Evolutionary conservation across 2,888 invertebrate species (phyloP), one percentile per base, ranked within the genome.

Genomic region (Lysandra bellargus): DNA sequence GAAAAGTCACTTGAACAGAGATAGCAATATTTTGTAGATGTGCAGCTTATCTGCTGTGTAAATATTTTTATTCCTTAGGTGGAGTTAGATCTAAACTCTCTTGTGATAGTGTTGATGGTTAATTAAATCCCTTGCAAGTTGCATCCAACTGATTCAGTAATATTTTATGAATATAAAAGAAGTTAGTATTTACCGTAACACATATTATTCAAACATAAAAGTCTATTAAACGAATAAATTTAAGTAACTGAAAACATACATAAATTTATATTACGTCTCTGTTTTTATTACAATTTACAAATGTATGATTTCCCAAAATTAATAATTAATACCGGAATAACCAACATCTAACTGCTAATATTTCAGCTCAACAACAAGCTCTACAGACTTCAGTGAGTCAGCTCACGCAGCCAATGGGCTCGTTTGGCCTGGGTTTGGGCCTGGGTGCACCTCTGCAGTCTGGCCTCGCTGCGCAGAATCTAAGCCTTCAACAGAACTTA

Each of bases 291-390:
- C 7, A 44, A 44, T 7, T 44, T 9, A 9, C 7, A 44, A 44
- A 7, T 44, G 2, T 44, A 6, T 44, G 7, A 2, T 1, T 44
- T 44, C 7, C 9, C 7, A 44, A 44, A 44, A 44, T 44, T 44
- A 7, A 9, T 49, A 49, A 49, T 49, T 49, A 9, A 49, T 9
- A 49, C 49, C 17, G 17, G 4, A 57, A 57, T 17, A 49, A 57
- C 57, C 57, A 57, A 57, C 17, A 17, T n/a, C 17, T 44, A n/a
- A 75, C 5, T 75, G 75, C 7, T 9, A 40, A 78, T 23, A 78
- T 83, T 82, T 40, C 88, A 92, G 93, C 84, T 49, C 94, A 93
- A 81, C 94, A 93, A 80, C 92, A 91, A 84, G 91, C 87, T 0
- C 84, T 92, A 1, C 92, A 91, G 80, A 84, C 87, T 17, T 89